A percentile compares a stretch with the other conserved stretches of the same genome.
Evolutionary conservation across 2,797 vertebrate genomes (phyloP).

Genomic region (Malurus leucopterus): DNA sequence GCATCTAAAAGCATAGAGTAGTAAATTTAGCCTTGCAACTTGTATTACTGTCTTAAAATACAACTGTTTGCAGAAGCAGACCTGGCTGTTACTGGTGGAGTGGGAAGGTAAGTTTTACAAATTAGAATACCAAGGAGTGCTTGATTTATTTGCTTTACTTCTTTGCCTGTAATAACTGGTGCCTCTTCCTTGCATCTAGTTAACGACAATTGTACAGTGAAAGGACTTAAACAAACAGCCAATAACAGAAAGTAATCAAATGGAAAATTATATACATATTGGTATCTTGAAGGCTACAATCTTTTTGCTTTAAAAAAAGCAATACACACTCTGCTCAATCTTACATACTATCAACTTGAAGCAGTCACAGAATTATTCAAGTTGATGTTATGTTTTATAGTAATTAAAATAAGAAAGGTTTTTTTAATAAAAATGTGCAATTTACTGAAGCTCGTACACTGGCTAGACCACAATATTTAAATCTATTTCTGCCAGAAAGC

Average conservation of each 20-base stretch:
- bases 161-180: neutral
- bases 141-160: neutral
- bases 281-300: neutral
- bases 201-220: neutral
- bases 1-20: conserved; percentile 72
- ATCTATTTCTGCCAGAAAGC: neutral
- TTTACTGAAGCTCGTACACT: neutral
- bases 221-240: neutral
- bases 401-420: neutral
- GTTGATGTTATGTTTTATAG: neutral
- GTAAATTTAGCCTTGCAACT: neutral
- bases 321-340: neutral
- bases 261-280: neutral
- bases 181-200: neutral
- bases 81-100: neutral
- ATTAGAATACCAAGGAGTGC: neutral
- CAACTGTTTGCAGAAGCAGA: neutral
- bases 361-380: neutral
- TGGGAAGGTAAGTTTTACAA: neutral
- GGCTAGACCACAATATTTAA: neutral
- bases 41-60: neutral
- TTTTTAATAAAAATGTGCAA: neutral
- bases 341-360: neutral
- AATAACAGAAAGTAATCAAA: neutral
- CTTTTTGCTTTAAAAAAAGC: neutral